Evolutionary conservation across 2,888 invertebrate genomes (phyloP).

Genomic region (Tachina lurida): DNA sequence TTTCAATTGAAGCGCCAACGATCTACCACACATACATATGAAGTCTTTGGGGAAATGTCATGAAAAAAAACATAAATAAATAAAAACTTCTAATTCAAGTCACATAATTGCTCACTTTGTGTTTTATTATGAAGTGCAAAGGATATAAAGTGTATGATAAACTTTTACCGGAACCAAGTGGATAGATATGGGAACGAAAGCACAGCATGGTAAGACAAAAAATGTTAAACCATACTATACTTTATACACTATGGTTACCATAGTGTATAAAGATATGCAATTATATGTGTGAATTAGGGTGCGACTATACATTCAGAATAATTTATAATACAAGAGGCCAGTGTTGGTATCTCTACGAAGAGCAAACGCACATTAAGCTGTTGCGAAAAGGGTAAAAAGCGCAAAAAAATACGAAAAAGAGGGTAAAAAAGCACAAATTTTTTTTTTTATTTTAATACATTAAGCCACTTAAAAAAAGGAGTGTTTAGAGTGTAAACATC

Average conservation of each 20-base stretch:
- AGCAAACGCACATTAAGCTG: too few relatives aligned
- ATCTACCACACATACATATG: constrained; percentile 2
- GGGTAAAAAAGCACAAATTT: too few relatives aligned
- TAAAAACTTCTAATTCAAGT: background rate
- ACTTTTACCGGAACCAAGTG: constrained; percentile 61
- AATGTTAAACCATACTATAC: too few relatives aligned
- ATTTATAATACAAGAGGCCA: too few relatives aligned
- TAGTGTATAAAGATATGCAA: constrained; percentile 24
- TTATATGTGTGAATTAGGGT: background rate
- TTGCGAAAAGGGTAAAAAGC: too few relatives aligned
- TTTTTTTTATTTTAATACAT: too few relatives aligned
- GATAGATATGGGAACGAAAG: constrained; percentile 49
- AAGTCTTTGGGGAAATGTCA: constrained; percentile 4
- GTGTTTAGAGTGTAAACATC: too few relatives aligned
- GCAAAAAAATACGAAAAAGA: too few relatives aligned
- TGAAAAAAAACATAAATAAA: background rate
- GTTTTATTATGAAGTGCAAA: background rate
- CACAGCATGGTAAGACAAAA: constrained; percentile 50
- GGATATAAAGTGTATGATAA: background rate
- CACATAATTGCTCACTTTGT: constrained; percentile 21
- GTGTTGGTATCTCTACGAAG: too few relatives aligned
- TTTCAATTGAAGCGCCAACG: constrained; percentile 42
- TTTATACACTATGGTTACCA: too few relatives aligned
- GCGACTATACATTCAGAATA: too few relatives aligned
- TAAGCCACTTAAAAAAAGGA: too few relatives aligned